phyloP scores from a whole-genome alignment of 37 sponge, comb jelly and placozoan genomes.

The Eunapius fragilis region DNA sequence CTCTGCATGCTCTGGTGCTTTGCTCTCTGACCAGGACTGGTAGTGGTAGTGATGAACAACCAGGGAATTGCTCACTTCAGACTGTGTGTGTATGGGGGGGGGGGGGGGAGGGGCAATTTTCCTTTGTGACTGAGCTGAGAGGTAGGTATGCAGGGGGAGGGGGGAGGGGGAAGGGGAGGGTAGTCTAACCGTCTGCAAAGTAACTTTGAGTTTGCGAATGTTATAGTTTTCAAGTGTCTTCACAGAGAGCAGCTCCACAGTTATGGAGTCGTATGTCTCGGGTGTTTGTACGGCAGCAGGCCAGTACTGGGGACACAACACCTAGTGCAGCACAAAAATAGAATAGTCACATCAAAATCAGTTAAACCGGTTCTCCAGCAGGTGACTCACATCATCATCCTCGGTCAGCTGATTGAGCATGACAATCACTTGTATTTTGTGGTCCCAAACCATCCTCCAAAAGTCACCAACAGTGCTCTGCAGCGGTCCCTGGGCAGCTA shows the following conservation, averaged over 20 bases:
- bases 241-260: slow-evolving; percentile 22
- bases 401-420: slow-evolving; percentile 69
- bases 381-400: slow-evolving; percentile 23
- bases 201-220: slow-evolving; percentile 66
- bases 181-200: slow-evolving; percentile 49
- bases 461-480: slow-evolving; percentile 71
- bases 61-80: slow-evolving; percentile 18
- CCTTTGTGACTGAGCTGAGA: no score
- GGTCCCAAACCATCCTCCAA: slow-evolving; percentile 84
- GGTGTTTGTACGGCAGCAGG: slow-evolving; percentile 25
- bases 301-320: slow-evolving; percentile 81
- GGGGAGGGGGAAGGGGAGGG: background rate
- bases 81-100: slow-evolving; percentile 17
- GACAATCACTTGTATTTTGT: slow-evolving; percentile 32
- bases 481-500: slow-evolving; percentile 84
- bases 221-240: slow-evolving; percentile 52
- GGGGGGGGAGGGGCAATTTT: no score
- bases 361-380: background rate
- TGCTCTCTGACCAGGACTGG: slow-evolving; percentile 80
- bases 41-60: slow-evolving; percentile 82
- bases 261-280: slow-evolving; percentile 5
- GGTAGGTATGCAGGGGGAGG: background rate
- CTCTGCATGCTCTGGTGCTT: slow-evolving; percentile 61
- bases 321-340: slow-evolving; percentile 23
- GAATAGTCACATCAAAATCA: no score